These are phyloP conservation scores for Selenia dentaria DNA, from an alignment of 2,888 invertebrate genomes.

Conservation along the genomic window DNA sequence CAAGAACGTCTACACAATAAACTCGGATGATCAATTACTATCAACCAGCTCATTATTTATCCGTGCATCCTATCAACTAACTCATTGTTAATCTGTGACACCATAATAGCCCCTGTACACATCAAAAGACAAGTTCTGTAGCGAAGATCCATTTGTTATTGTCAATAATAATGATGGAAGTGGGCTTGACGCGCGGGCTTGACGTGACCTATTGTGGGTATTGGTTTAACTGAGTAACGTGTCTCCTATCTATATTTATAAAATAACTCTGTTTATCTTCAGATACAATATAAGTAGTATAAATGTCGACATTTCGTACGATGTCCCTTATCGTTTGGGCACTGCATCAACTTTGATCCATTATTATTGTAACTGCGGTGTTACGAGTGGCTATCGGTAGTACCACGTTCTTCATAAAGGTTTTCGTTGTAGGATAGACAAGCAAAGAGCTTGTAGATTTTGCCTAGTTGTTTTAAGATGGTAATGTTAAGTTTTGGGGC, in stretches of 20 bases:
- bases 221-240: constrained; percentile 4
- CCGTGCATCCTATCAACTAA: constrained; percentile 3
- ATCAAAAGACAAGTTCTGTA: constrained; percentile 32
- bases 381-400: too few species aligned
- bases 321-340: too few species aligned
- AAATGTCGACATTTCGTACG: too few species aligned
- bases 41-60: constrained; percentile 6
- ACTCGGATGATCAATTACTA: constrained; percentile 9
- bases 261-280: too few species aligned
- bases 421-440: too few species aligned
- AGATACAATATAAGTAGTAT: too few species aligned
- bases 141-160: constrained; percentile 35
- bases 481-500: too few species aligned
- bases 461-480: too few species aligned
- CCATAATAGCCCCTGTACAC: constrained; percentile 27
- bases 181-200: constrained; percentile 29
- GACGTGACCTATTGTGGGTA: constrained; percentile 25
- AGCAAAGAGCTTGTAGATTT: too few species aligned
- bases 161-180: constrained; percentile 36
- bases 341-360: too few species aligned
- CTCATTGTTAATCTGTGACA: constrained; percentile 21
- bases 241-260: neutral
- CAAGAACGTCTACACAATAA: constrained; percentile 7
- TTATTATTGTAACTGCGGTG: too few species aligned
- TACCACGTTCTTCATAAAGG: too few species aligned